Evolutionary conservation across 2,888 invertebrate species (phyloP).

Genomic region (Subacronicta megacephala): DNA sequence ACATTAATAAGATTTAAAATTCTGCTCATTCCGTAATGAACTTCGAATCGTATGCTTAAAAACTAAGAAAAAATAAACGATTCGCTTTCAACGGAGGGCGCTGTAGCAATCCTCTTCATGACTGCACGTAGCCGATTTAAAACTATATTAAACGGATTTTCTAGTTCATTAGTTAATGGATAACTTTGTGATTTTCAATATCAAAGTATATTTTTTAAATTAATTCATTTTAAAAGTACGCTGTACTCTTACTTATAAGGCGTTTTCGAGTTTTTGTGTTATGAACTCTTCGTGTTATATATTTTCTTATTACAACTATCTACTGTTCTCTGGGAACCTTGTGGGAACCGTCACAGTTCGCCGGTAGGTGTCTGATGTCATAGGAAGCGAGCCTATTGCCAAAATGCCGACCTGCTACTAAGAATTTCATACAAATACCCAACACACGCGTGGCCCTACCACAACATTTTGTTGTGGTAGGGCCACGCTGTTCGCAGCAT

Average conservation of each 20-base stretch:
- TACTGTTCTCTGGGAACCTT: too few species aligned
- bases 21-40: not conserved
- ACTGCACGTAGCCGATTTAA: slow-evolving; percentile 1
- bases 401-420: too few species aligned
- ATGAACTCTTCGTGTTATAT: too few species aligned
- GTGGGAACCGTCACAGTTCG: too few species aligned
- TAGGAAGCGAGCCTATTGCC: too few species aligned
- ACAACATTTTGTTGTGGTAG: too few species aligned
- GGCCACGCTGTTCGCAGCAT: too few species aligned
- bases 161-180: slow-evolving; percentile 2
- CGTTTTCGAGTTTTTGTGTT: too few species aligned
- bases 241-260: not conserved
- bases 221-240: not conserved
- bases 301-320: too few species aligned
- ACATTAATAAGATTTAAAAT: not conserved
- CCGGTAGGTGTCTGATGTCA: too few species aligned
- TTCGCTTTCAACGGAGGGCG: not conserved
- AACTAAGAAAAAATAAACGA: not conserved
- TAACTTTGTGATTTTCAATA: slow-evolving; percentile 1
- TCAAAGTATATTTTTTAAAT: not conserved
- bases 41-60: slow-evolving; percentile 1
- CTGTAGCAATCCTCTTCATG: not conserved
- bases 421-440: too few species aligned
- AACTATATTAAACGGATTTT: slow-evolving; percentile 10
- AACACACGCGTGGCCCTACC: too few species aligned